Conservation (phyloP, 2,797 vertebrate genomes). For the Picus viridis region DNA sequence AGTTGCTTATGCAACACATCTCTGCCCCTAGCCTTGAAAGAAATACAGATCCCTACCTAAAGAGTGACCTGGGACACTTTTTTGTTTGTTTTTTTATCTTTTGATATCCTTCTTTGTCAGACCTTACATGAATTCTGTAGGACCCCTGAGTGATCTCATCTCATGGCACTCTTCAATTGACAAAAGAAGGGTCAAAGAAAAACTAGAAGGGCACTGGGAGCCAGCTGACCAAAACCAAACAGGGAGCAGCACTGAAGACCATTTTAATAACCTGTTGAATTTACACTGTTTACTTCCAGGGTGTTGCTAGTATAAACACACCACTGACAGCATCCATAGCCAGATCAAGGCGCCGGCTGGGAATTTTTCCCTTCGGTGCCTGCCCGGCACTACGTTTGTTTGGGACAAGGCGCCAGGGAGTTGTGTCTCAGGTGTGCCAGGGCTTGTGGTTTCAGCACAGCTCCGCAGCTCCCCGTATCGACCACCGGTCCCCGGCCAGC, state of each 20-base stretch:
- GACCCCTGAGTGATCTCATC: background rate
- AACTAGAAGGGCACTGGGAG: background rate
- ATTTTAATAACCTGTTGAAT: fast-evolving
- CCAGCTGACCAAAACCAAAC: fast-evolving
- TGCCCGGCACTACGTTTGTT: fast-evolving
- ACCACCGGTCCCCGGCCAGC: background rate
- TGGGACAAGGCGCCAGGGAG: background rate
- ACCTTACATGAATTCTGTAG: fast-evolving
- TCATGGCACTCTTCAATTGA: background rate
- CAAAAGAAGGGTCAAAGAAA: background rate
- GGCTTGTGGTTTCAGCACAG: background rate
- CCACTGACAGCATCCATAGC: background rate
- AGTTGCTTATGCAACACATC: background rate
- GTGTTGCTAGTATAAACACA: background rate
- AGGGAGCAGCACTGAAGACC: background rate
- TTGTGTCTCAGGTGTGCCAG: background rate
- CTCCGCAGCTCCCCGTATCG: background rate
- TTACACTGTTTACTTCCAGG: background rate
- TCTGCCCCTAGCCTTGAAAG: background rate
- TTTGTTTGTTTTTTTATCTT: too few species aligned
- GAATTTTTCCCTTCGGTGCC: background rate
- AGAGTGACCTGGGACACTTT: too few species aligned
- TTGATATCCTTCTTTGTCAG: background rate
- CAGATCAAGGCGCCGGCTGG: fast-evolving
- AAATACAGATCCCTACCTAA: background rate